Base-by-base conservation (phyloP, 53 echinoderm and acorn worm species). In the Zoroaster sp. region DNA sequence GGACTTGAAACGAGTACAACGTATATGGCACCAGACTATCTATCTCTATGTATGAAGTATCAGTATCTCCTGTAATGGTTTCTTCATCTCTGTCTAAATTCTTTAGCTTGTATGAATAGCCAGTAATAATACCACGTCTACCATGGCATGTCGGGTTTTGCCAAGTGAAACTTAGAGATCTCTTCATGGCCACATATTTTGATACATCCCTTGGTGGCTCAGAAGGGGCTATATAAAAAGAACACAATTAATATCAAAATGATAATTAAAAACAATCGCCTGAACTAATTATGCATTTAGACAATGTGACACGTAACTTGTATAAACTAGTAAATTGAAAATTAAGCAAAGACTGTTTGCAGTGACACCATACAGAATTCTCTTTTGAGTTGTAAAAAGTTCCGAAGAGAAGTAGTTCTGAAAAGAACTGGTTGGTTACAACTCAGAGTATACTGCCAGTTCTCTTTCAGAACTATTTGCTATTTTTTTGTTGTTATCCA, bases 1-100 rank as follows among this genome's bases (percentile, higher is more conserved):
- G 45, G 5, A 94, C 90, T 69, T 89, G 32, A 37, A 94, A 89
- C 6, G 79, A 46, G 72, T 94, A 94, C 36, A 72, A 44, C 14
- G 92, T 78, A 66, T 80, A 94, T 3, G 94, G 90, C 59, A 69
- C 73, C 25, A 94, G 69, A 14, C 74, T 34, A 0, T 51, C 17
- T 17, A 72, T 41, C 1, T 25, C 20, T 28, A 30, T 40, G 4
- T 9, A 23, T 14, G 0, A 4, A 2, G 5, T 28, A 2, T 21
- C 3, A 0, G 72, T 85, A 18, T 85, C 39, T 47, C 34, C 72
- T 8, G 53, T 85, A 13, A 42, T 41, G 45, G 69, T 71, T 0
- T 47, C 47, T 7, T 30, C 35, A 17, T 40, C 69, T 18, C 90
- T 54, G 12, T 71, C 59, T 34, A 40, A 72, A 30, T 87, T 72